Evolutionary conservation across 2,888 invertebrate species (phyloP), one percentile per base, ranked within the genome.

Genomic region (Dynastes hyllus): DNA sequence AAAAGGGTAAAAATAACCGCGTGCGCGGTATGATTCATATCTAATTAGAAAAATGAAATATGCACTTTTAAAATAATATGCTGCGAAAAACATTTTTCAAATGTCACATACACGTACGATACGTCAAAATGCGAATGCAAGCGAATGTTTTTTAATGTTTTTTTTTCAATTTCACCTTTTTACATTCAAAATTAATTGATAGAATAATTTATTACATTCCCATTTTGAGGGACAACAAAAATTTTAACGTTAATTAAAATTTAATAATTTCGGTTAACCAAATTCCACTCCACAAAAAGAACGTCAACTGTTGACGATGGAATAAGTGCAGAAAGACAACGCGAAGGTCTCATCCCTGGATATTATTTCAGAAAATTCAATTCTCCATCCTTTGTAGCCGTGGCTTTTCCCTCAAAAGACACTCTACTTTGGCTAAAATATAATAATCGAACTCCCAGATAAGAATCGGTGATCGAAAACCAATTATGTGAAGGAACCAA

Each of bases 41-140:
- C 69, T 50, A 50, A 69, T 69, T 50, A 27, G 50, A 29, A 67
- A 67, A 16, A 50, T 69, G 51, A 69, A 69, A 50, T 69, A 69
- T 69, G 69, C 50, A 45, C 50, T 69, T 69, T 51, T 50, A 27
- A 69, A 69, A 27, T 50, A 69, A 69, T 51, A 29, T 29, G 29
- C 5, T 11, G 5, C 6, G 27, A 61, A 27, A 61, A 11, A 29
- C 29, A 29, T 61, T 16, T 55, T 55, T 55, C 55, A 55, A 55
- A 55, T 55, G 55, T 16, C 55, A 55, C 16, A 55, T 16, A 22
- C 55, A 22, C 11, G 22, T 5, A 22, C 22, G n/a, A 55, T 22
- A 16, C 22, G 22, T 22, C n/a, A 37, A 37, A 37, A 37, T 37
- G 32, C 32, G 32, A 37, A 37, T 37, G 32, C 32, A 37, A 37